Base-by-base conservation (phyloP, 37 sponge, comb jelly and placozoan genomes). In the Mnemiopsis leidyi region DNA sequence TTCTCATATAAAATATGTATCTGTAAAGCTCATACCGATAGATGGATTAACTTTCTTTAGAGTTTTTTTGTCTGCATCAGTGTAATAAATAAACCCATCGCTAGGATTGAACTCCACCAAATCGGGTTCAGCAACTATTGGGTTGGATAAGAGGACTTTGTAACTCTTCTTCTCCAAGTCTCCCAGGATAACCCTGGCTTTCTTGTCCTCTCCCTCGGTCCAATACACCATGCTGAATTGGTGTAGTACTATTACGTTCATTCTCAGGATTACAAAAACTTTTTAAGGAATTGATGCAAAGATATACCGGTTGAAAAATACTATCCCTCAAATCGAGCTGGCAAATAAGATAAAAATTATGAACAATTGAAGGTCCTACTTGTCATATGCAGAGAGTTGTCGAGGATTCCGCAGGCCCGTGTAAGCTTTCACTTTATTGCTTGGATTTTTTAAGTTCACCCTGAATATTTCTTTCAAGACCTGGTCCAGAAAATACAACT, bases 121-220 rank as follows among this genome's bases (percentile, higher is more conserved):
- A n/a, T 71, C n/a, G 20, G 75, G 75, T 71, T 71, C 75, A 71
- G 25, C n/a, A 18, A 71, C 30, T n/a, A 71, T n/a, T 23, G 75
- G 75, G 23, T 5, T 29, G 20, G 75, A 71, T 23, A 71, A 5
- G 30, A 71, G 75, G 75, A 71, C 30, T 25, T 71, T 71, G 75
- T 71, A 71, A 24, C 3, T 71, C 20, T 71, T 71, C 25, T 71
- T 71, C 30, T 71, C 75, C 75, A 71, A 23, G 30, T 71, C 75
- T 29, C 75, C 75, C 21, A 71, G 30, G 30, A 71, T 71, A n/a
- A 71, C 30, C 75, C 75, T 71, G 5, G 75, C 75, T 71, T 71
- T 71, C n/a, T 71, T 71, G 23, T 28, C 75, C 25, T 28, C 20
- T 18, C 75, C 75, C n/a, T 71, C 75, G 30, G 75, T 71, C 75